Percentiles rank a stretch among this genome's conserved stretches.
phyloP scores from a whole-genome alignment of 2,113 vertebrate genomes.

The Boulengeromyrus knoepffleri region DNA sequence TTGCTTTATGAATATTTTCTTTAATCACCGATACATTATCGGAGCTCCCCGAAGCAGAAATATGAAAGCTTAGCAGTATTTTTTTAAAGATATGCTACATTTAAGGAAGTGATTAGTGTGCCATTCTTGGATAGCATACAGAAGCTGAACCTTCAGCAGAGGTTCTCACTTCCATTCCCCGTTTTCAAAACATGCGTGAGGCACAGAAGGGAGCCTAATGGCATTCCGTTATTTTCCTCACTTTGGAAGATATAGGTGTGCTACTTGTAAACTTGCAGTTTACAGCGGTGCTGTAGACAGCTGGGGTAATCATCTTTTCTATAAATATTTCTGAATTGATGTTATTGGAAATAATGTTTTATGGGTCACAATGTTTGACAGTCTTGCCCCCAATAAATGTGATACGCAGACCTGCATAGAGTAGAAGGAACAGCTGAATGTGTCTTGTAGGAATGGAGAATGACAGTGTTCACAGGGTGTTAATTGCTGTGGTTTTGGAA shows the following conservation, averaged over 20 bases:
- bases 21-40: conserved; percentile 20
- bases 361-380: background rate
- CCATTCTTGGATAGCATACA: too few relatives aligned
- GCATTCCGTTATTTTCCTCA: background rate
- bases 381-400: background rate
- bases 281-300: background rate
- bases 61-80: conserved; percentile 11
- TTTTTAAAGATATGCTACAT: background rate
- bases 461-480: background rate
- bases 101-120: background rate
- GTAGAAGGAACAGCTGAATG: background rate
- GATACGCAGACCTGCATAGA: background rate
- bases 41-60: conserved; percentile 13
- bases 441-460: background rate
- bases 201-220: background rate
- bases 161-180: background rate
- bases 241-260: background rate
- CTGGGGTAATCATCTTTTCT: background rate
- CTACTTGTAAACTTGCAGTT: background rate
- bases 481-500: background rate
- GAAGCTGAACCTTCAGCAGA: background rate
- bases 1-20: conserved; percentile 23
- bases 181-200: background rate
- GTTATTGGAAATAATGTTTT: background rate
- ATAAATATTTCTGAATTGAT: background rate